A percentile compares a stretch with the other conserved stretches of the same genome.
phyloP scores from a whole-genome alignment of 2,113 vertebrate genomes.

The Dermatemys mawii region DNA sequence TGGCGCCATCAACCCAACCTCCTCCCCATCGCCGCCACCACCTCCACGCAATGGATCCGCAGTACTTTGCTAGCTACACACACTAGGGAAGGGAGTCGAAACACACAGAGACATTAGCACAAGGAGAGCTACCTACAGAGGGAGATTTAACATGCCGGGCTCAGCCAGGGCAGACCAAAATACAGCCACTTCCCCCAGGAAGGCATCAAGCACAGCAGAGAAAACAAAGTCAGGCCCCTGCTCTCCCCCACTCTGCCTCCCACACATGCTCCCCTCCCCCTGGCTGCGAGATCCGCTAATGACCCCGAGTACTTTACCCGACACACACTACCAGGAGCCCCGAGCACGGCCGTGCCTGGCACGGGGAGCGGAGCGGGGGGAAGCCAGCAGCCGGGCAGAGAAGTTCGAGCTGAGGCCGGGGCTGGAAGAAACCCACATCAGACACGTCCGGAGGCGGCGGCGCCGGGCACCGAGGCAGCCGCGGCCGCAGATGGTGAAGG shows the following conservation, averaged over 20 bases:
- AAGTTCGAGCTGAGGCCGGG: slow-evolving; percentile 56
- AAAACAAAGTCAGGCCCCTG: not conserved
- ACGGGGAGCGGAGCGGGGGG: not conserved
- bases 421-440: not conserved
- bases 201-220: not conserved
- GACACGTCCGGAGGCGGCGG: not conserved
- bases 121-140: slow-evolving; percentile 4
- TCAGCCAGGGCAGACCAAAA: not conserved
- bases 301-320: not conserved
- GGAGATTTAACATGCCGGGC: not conserved
- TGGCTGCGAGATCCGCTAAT: not conserved
- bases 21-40: not conserved
- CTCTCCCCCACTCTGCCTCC: not conserved
- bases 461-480: not conserved
- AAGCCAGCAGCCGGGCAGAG: slow-evolving; percentile 27
- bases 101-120: not conserved
- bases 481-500: not conserved
- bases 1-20: slow-evolving; percentile 72
- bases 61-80: slow-evolving; percentile 54
- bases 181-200: not conserved
- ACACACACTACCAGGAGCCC: not conserved
- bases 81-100: not conserved
- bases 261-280: not conserved
- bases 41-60: slow-evolving; percentile 59
- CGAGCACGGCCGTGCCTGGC: not conserved